These are phyloP conservation scores for Cydia amplana DNA, from an alignment of 1,140 invertebrate genomes.

Conservation along the genomic window DNA sequence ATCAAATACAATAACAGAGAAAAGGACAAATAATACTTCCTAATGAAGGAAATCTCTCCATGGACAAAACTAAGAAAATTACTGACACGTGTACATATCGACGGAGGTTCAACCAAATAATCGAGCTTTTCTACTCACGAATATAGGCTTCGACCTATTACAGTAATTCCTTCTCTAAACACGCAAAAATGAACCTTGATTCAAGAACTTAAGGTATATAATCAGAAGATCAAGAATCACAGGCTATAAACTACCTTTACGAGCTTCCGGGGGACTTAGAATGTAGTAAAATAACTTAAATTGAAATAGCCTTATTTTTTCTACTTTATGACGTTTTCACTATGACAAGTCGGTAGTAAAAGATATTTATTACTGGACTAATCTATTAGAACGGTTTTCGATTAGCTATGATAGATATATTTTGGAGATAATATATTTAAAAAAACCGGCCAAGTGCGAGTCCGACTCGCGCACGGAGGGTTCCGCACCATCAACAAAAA, in stretches of 20 bases:
- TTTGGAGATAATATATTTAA: no score
- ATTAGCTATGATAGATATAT: not conserved
- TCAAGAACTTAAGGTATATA: not conserved
- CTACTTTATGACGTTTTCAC: slow-evolving; percentile 31
- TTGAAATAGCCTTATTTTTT: slow-evolving; percentile 32
- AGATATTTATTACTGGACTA: slow-evolving; percentile 14
- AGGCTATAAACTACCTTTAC: slow-evolving; percentile 21
- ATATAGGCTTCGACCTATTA: not conserved
- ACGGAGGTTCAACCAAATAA: slow-evolving; percentile 7
- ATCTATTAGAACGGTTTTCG: slow-evolving; percentile 20
- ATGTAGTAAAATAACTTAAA: slow-evolving; percentile 31
- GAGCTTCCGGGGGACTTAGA: slow-evolving; percentile 3
- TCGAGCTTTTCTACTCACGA: slow-evolving; percentile 9
- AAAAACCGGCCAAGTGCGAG: no score
- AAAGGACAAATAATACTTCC: slow-evolving; percentile 7
- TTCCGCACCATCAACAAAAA: no score
- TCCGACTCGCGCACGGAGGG: no score
- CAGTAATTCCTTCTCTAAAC: not conserved
- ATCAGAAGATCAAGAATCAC: not conserved
- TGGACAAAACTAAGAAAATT: not conserved
- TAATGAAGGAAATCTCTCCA: not conserved
- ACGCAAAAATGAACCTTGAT: not conserved
- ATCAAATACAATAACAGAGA: not conserved
- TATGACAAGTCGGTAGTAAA: slow-evolving; percentile 15
- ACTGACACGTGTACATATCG: not conserved